Conservation (phyloP, 2,113 vertebrate genomes). For the Craseonycteris thonglongyai region DNA sequence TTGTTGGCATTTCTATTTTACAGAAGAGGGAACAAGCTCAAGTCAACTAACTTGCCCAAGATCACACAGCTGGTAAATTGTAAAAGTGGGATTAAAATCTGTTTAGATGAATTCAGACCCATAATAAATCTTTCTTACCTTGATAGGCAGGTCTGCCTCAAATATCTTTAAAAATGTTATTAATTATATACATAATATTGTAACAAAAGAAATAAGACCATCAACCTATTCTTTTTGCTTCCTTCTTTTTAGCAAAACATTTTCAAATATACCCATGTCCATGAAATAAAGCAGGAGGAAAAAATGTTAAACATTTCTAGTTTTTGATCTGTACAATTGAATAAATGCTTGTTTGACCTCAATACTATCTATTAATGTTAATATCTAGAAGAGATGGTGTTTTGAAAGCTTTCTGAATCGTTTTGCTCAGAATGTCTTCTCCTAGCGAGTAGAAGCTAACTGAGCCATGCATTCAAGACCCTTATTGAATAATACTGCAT, state of each 20-base stretch:
- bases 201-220: not conserved
- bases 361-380: slow-evolving; percentile 5
- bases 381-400: not conserved
- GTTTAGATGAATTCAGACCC: not conserved
- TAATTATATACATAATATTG: not conserved
- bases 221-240: not conserved
- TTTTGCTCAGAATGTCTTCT: not conserved
- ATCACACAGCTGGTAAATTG: not conserved
- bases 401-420: not conserved
- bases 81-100: not conserved
- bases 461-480: not conserved
- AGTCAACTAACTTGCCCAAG: not conserved
- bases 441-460: not conserved
- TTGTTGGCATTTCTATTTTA: not conserved
- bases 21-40: not conserved
- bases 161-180: not conserved
- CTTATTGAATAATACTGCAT: not conserved
- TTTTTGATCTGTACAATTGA: not conserved
- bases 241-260: not conserved
- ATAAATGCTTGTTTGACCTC: not conserved
- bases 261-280: not conserved
- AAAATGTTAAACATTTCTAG: not conserved
- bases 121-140: not conserved
- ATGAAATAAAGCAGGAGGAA: not conserved
- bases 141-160: not conserved